Evolutionary conservation across 2,797 vertebrate species (phyloP), one percentile per base, ranked within the genome.

Genomic region (Lepus townsendii): DNA sequence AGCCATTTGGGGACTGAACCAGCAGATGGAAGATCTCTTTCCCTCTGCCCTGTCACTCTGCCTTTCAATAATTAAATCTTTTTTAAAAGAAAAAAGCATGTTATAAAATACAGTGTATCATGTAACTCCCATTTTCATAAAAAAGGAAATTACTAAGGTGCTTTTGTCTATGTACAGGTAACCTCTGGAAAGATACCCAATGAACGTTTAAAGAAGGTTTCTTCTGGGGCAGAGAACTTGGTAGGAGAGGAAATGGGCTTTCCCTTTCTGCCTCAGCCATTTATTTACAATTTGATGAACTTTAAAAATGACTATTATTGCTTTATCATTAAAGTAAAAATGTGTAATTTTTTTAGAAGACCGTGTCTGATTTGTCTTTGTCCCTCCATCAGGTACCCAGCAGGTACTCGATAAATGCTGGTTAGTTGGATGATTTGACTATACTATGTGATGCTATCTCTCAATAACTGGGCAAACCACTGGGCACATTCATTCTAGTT

Each of bases 241-340:
- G 69, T 66, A 79, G 60, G n/a, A 57, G 1, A 68, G 52, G 16
- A 71, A 83, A 65, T 10, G 8, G 75, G 66, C 32, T 72, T 94
- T 82, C 77, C 78, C 60, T 60, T 95, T 93, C 35, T 90, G 88
- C 52, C 85, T 79, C 85, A 85, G 95, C 24, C 38, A 54, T 30
- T 91, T 83, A 84, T 13, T 14, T 66, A 71, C 1, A 78, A 47
- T 82, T 91, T 77, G 20, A 88, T n/a, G 35, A 42, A 38, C 90
- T 78, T 88, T 73, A 71, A 57, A 57, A 57, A 57, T 57, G 54
- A 57, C 16, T 57, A 19, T 14, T 65, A 88, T 13, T 95, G 60
- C 47, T 92, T 95, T 54, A 79, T n/a, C 94, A 86, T 87, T 75
- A 93, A 91, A 90, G 27, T 19, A 7, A 32, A 79, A 57, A 14